Percentiles rank a stretch among this genome's conserved stretches.
Evolutionary conservation across 2,888 invertebrate species (phyloP).

Genomic region (Nesidiocoris tenuis): DNA sequence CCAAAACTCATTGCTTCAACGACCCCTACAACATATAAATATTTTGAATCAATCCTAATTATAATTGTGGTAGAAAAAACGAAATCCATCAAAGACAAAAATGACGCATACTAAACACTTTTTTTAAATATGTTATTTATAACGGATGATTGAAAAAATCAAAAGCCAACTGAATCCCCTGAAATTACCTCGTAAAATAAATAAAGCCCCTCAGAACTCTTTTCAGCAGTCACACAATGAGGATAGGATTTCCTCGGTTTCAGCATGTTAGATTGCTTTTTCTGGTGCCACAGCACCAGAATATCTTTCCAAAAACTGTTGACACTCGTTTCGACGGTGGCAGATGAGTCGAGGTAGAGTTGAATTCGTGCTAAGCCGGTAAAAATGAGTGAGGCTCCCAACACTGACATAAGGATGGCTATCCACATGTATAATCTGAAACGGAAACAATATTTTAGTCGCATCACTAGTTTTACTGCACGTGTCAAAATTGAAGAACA

Average conservation of each 20-base stretch:
- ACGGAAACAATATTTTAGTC: neutral
- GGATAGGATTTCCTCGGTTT: slow-evolving; percentile 14
- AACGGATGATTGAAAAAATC: no score
- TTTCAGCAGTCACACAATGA: slow-evolving; percentile 35
- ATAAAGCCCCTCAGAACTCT: slow-evolving; percentile 60
- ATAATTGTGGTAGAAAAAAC: no score
- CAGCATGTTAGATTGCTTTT: slow-evolving; percentile 23
- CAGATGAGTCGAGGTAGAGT: slow-evolving; percentile 31
- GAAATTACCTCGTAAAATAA: no score
- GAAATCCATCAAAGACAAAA: no score
- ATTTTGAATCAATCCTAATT: no score
- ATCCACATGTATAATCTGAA: slow-evolving; percentile 64
- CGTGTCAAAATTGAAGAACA: no score
- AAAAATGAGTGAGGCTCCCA: slow-evolving; percentile 67
- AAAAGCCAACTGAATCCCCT: no score
- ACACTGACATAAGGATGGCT: slow-evolving; percentile 66
- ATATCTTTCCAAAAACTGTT: slow-evolving; percentile 43
- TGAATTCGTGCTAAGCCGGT: slow-evolving; percentile 65
- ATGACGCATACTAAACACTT: no score
- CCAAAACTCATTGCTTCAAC: no score
- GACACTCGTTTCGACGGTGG: neutral
- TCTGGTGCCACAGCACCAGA: slow-evolving; percentile 32
- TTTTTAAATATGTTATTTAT: no score
- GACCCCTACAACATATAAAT: no score
- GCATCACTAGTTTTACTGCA: neutral